A percentile compares a stretch with the other conserved stretches of the same genome.
These are phyloP conservation scores for Pelosia muscerda DNA, from an alignment of 2,888 invertebrate species.

Conservation along the genomic window DNA sequence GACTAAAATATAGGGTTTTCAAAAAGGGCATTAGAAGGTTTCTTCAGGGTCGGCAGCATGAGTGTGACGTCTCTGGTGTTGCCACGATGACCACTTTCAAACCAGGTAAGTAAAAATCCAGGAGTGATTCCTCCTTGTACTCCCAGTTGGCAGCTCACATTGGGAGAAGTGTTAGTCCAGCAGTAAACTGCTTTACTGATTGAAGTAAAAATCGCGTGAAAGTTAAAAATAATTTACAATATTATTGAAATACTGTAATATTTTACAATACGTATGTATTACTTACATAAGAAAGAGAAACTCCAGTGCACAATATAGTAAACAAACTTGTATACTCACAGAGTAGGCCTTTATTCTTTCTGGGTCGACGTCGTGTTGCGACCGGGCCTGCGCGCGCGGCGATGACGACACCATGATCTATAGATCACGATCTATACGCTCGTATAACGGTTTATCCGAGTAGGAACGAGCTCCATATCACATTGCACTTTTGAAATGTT, in stretches of 20 bases:
- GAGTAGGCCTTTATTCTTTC: conserved; percentile 84
- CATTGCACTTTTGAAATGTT: conserved; percentile 44
- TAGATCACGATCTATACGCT: conserved; percentile 73
- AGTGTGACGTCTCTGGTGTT: too few species aligned
- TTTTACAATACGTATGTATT: not conserved
- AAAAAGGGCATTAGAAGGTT: too few species aligned
- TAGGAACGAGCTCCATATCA: conserved; percentile 47
- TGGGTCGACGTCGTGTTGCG: conserved; percentile 82
- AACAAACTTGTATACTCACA: conserved; percentile 69
- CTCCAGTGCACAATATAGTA: conserved; percentile 28
- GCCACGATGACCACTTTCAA: too few species aligned
- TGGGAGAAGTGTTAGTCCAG: too few species aligned
- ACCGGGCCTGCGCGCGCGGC: conserved; percentile 81
- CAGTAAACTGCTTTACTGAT: too few species aligned
- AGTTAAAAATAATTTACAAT: too few species aligned
- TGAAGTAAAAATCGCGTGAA: not conserved
- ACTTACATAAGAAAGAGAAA: conserved; percentile 41
- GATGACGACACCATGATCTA: conserved; percentile 86
- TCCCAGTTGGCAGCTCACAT: too few species aligned
- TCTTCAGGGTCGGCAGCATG: too few species aligned
- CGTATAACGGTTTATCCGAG: conserved; percentile 50
- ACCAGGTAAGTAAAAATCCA: too few species aligned
- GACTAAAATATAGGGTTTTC: too few species aligned
- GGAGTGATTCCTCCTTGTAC: too few species aligned
- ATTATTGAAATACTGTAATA: not conserved